Conservation (phyloP, 2,113 vertebrate species). For the Mirza zaza region DNA sequence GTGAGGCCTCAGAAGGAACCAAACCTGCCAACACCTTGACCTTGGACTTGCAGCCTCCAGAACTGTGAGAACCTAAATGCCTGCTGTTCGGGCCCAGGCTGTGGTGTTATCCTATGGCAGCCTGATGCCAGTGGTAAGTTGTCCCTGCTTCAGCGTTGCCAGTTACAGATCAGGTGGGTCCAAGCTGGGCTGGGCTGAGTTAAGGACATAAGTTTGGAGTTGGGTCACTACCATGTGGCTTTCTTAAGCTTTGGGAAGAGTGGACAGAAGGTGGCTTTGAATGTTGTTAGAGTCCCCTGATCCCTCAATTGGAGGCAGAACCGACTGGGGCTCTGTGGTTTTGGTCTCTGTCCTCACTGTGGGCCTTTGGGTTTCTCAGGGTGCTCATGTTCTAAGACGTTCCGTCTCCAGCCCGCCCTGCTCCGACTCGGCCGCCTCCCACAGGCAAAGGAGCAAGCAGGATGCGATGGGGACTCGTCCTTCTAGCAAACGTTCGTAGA, state of each 20-base stretch:
- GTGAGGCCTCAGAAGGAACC: neutral
- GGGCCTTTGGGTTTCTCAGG: neutral
- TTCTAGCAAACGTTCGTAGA: neutral
- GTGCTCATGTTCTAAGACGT: neutral
- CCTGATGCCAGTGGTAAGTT: neutral
- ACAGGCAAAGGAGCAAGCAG: neutral
- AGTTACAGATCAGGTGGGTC: neutral
- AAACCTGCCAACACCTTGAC: neutral
- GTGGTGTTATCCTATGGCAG: neutral
- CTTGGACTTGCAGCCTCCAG: neutral
- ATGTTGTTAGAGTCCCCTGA: neutral
- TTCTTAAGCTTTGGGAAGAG: neutral
- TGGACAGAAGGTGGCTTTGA: neutral
- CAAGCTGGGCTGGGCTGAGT: neutral
- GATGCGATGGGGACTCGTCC: neutral
- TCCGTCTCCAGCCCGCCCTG: neutral
- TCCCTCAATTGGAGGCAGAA: neutral
- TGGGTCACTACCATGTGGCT: neutral
- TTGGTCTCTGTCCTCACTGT: neutral
- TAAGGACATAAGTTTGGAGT: neutral
- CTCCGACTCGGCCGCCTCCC: neutral
- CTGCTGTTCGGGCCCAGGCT: neutral
- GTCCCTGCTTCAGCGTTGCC: neutral
- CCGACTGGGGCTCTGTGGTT: neutral
- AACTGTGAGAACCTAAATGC: neutral